Conservation (phyloP, 2,113 vertebrate species). For the Oreochromis spilurus region DNA sequence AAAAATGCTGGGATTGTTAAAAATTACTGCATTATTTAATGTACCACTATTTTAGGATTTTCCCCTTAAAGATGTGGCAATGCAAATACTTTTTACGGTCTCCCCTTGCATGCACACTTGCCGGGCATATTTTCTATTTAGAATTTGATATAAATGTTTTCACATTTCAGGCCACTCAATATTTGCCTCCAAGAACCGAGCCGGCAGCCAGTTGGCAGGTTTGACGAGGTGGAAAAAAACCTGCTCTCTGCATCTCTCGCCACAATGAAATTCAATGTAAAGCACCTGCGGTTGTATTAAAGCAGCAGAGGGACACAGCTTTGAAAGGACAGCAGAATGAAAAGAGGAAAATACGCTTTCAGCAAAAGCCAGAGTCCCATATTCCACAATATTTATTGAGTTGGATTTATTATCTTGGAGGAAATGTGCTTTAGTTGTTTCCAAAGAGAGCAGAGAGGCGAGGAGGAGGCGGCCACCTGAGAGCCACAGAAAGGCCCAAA, state of each 20-base stretch:
- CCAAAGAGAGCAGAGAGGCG: conserved; percentile 1
- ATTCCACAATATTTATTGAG: conserved; percentile 12
- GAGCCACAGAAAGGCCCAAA: conserved; percentile 1
- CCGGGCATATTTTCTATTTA: neutral
- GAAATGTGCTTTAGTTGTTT: conserved; percentile 23
- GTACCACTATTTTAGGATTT: neutral
- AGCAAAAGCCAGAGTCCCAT: conserved; percentile 3
- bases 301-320: neutral
- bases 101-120: neutral
- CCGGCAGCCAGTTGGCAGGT: neutral
- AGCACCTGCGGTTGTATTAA: neutral
- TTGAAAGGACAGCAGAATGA: neutral
- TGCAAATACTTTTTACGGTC: neutral
- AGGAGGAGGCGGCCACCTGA: conserved; percentile 6
- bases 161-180: neutral
- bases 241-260: neutral
- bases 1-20: fast-evolving
- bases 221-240: neutral
- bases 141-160: neutral
- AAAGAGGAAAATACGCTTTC: neutral
- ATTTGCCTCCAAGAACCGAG: neutral
- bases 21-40: neutral
- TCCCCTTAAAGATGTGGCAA: neutral
- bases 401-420: conserved; percentile 26
- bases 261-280: neutral